Base-by-base conservation (phyloP, 2,888 invertebrate genomes). In the Norana najaformis region DNA sequence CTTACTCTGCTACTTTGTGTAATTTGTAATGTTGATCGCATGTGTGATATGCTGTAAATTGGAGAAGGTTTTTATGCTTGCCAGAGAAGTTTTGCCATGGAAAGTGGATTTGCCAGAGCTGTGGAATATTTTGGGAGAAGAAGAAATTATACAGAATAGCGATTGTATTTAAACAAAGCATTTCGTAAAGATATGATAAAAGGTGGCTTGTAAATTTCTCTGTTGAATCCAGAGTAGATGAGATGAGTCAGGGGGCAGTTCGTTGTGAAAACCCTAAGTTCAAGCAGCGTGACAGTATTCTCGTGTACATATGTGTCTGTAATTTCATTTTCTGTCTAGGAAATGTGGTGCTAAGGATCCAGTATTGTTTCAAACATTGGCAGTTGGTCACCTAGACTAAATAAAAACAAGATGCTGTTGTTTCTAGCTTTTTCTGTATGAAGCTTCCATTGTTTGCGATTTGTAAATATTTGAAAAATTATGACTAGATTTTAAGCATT, bases 361-460 rank as follows among this genome's bases (percentile, higher is more conserved):
- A 69, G 69, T 69, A 69, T 69, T 69, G 6, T 69, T 69, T 69
- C 69, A 69, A 13, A 69, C 13, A 30, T 69, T n/a, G 16, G 30
- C 11, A 16, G 5, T 69, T 69, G 30, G 2, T 69, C 69, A 69
- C n/a, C 69, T 69, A 69, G 69, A 69, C 69, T 69, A 69, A 69
- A 69, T n/a, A 8, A 69, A 69, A 16, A 69, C 30, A n/a, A 1
- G n/a, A 69, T n/a, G 53, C 13, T 11, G 11, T 53, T 53, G 69
- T 69, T 30, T n/a, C 69, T 69, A 3, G 8, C 69, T 47, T 47
- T 47, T 23, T 47, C 47, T 47, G 47, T 23, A 69, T n/a, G 69
- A 69, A 69, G 69, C 69, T 69, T 69, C 69, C 69, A 69, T n/a
- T 69, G 69, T 69, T 69, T n/a, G 69, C 69, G n/a, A 69, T 69